Evolutionary conservation across 1,140 invertebrate species (phyloP).

Genomic region (Drosophila sucinea): DNA sequence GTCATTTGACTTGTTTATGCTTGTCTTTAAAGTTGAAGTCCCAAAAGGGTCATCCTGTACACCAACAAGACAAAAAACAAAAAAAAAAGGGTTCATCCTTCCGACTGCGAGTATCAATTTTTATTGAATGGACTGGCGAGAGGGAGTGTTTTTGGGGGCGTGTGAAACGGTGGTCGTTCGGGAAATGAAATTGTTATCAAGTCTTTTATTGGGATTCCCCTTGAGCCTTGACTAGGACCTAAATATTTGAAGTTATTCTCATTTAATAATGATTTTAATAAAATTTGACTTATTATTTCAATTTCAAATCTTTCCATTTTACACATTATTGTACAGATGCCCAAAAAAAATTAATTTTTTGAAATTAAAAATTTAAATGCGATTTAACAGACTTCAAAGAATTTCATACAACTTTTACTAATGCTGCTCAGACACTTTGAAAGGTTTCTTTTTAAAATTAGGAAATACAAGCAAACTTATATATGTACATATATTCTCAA

Average conservation of each 20-base stretch:
- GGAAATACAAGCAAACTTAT: neutral
- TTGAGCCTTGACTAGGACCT: neutral
- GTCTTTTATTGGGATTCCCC: conserved; percentile 47
- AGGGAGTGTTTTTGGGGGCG: conserved; percentile 26
- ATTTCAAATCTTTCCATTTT: too few relatives aligned
- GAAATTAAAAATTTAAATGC: too few relatives aligned
- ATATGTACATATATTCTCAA: neutral
- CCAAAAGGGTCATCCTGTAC: conserved; percentile 31
- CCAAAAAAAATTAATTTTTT: too few relatives aligned
- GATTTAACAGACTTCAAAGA: neutral
- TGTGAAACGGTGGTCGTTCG: conserved; percentile 43
- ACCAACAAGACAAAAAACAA: conserved; percentile 20
- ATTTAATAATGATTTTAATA: neutral
- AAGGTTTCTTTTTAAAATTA: neutral
- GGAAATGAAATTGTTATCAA: conserved; percentile 57
- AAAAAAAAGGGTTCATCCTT: conserved; percentile 36
- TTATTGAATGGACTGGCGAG: conserved; percentile 30
- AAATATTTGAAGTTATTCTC: neutral
- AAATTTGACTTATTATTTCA: too few relatives aligned
- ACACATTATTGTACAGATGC: too few relatives aligned
- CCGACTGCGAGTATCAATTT: conserved; percentile 55
- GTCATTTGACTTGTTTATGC: conserved; percentile 54
- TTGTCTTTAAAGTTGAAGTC: conserved; percentile 46
- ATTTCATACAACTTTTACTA: neutral
- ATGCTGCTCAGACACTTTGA: neutral